Evolutionary conservation across 2,888 invertebrate species (phyloP).

Genomic region (Sinelater perroti): DNA sequence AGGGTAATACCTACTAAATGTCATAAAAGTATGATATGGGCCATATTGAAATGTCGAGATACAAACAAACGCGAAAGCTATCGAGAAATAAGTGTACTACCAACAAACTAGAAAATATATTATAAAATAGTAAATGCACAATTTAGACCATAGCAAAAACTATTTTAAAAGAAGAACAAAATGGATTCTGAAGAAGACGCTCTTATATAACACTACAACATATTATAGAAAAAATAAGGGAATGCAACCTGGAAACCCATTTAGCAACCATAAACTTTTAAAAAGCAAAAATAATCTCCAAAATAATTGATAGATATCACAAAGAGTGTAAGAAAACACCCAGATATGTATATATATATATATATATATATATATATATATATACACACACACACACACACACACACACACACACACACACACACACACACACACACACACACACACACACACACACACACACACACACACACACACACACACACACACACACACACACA

Average conservation of each 20-base stretch:
- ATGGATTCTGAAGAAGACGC: background rate
- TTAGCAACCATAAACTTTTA: background rate
- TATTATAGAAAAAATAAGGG: slow-evolving; percentile 2
- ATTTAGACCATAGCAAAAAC: background rate
- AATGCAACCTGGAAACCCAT: background rate
- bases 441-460: no score
- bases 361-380: no score
- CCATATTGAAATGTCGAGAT: slow-evolving; percentile 1
- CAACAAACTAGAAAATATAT: background rate
- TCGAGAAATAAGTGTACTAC: background rate
- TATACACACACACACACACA: no score
- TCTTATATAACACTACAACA: background rate
- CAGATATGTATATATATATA: no score
- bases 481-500: no score
- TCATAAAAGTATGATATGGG: background rate
- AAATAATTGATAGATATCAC: no score
- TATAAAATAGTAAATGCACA: background rate
- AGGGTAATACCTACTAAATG: background rate
- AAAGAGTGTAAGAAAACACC: no score
- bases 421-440: no score
- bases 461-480: no score
- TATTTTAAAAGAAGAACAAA: background rate
- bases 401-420: no score
- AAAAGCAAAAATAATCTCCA: no score
- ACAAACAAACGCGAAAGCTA: background rate